Conservation (phyloP, 1,140 invertebrate species). For the Batillaria attramentaria region DNA sequence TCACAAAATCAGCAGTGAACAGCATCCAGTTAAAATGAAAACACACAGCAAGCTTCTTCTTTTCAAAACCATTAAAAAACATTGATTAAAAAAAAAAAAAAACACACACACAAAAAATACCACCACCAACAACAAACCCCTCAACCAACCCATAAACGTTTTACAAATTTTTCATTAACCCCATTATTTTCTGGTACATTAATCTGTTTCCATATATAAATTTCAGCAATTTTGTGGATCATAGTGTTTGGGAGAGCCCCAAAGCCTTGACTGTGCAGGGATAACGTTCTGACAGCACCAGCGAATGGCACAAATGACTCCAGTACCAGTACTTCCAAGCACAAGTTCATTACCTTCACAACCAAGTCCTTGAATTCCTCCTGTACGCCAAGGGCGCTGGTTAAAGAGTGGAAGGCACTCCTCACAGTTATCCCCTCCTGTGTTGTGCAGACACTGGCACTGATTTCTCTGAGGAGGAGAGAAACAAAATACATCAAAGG, state of each 20-base stretch:
- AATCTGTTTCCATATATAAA: too few species aligned
- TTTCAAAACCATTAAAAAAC: not conserved
- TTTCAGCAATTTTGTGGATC: too few species aligned
- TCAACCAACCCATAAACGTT: too few species aligned
- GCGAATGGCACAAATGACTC: too few species aligned
- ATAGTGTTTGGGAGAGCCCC: too few species aligned
- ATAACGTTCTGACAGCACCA: too few species aligned
- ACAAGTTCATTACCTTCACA: constrained; percentile 60
- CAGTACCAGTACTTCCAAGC: too few species aligned
- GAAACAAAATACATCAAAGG: too few species aligned
- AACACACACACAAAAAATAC: not conserved
- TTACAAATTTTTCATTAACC: too few species aligned
- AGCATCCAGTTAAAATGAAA: too few species aligned
- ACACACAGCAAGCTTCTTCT: not conserved
- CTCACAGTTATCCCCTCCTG: constrained; percentile 95
- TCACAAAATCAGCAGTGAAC: constrained; percentile 22
- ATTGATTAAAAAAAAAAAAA: not conserved
- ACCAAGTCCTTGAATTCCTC: constrained; percentile 46
- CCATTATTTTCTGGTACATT: too few species aligned
- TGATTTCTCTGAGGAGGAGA: constrained; percentile 74
- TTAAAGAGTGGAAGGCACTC: constrained; percentile 92
- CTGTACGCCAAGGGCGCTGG: constrained; percentile 75
- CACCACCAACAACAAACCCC: not conserved
- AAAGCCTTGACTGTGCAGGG: too few species aligned
- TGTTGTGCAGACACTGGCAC: constrained; percentile 96